phyloP scores from a whole-genome alignment of 2,888 invertebrate genomes.

The Cryptocephalus moraei region DNA sequence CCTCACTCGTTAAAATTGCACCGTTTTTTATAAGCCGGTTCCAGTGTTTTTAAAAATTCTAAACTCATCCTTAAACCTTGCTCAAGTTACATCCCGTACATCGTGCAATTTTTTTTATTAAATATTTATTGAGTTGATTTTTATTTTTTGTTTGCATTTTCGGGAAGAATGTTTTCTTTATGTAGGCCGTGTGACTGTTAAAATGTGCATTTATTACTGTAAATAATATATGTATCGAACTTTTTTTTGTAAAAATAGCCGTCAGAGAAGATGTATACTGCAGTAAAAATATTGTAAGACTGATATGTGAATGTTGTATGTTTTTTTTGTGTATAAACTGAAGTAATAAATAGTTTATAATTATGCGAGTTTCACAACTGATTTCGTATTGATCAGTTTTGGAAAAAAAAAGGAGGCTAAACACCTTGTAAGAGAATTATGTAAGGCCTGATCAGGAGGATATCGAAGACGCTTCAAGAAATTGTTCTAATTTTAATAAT shows the following conservation, averaged over 20 bases:
- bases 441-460: no score
- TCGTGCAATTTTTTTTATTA: constrained; percentile 17
- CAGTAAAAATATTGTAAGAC: constrained; percentile 34
- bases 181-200: constrained; percentile 39
- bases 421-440: no score
- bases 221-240: constrained; percentile 14
- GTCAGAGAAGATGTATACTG: constrained; percentile 15
- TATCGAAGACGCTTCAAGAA: no score
- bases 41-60: constrained; percentile 3
- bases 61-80: constrained; percentile 10
- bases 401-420: no score
- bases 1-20: constrained; percentile 21
- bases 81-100: constrained; percentile 18
- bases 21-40: constrained; percentile 5
- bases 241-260: background rate
- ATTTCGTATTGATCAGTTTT: no score
- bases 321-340: constrained; percentile 32
- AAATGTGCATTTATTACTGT: constrained; percentile 37
- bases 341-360: constrained; percentile 20
- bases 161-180: constrained; percentile 13
- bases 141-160: constrained; percentile 11
- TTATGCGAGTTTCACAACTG: no score
- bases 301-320: constrained; percentile 38
- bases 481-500: no score
- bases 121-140: constrained; percentile 12